phyloP scores from a whole-genome alignment of 2,113 vertebrate genomes.

The Colius striatus region DNA sequence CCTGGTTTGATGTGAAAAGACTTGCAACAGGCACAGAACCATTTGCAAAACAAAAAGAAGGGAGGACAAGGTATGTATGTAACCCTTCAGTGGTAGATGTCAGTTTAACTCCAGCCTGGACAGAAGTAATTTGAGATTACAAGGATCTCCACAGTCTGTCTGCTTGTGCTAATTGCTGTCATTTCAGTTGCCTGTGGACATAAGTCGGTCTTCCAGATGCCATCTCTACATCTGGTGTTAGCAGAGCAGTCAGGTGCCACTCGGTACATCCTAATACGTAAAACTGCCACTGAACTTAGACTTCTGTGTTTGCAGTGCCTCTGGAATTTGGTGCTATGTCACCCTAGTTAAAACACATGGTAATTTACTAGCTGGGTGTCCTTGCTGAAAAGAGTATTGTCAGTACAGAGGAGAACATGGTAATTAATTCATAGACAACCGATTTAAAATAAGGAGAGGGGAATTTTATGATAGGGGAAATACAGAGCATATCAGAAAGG shows the following conservation, averaged over 20 bases:
- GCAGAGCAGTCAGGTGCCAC: not conserved
- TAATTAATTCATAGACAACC: not conserved
- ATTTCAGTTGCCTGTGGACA: constrained; percentile 21
- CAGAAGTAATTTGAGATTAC: not conserved
- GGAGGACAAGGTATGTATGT: not conserved
- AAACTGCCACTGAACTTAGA: not conserved
- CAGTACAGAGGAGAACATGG: not conserved
- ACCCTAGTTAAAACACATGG: not conserved
- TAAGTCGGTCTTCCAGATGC: not conserved
- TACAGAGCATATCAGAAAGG: not conserved
- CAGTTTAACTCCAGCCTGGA: not conserved
- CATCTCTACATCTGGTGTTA: not conserved
- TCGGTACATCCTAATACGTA: not conserved
- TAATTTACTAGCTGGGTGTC: not conserved
- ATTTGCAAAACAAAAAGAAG: not conserved
- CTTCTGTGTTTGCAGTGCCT: not conserved
- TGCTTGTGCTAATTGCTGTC: constrained; percentile 4
- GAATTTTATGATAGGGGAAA: not conserved
- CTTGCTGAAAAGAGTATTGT: not conserved
- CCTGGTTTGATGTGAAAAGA: not conserved
- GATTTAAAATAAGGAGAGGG: not conserved
- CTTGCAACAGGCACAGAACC: not conserved
- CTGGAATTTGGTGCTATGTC: not conserved
- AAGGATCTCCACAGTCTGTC: not conserved
- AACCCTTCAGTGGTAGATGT: not conserved